Percentiles rank a stretch among this genome's conserved stretches.
Conservation (phyloP, 1,140 invertebrate genomes). For the Cryptotermes secundus region DNA sequence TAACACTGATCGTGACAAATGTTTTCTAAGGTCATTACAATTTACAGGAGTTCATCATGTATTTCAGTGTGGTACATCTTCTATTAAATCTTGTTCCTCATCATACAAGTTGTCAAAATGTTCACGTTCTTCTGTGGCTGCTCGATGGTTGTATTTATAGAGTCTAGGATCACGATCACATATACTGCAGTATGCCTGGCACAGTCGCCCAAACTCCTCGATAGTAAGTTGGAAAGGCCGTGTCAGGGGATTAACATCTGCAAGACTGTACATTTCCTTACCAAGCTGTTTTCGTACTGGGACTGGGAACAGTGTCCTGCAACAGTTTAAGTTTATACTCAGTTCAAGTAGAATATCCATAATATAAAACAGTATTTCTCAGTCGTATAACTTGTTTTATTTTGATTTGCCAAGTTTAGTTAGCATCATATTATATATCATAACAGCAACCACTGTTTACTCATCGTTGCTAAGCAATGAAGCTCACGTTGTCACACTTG, state of each 20-base stretch:
- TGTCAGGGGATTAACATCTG: conserved; percentile 69
- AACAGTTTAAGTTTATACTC: conserved; percentile 35
- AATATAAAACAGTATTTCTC: not conserved
- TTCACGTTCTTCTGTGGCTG: conserved; percentile 20
- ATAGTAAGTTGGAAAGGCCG: conserved; percentile 72
- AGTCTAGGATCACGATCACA: conserved; percentile 70
- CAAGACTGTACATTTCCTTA: conserved; percentile 65
- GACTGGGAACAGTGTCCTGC: conserved; percentile 75
- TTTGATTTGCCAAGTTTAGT: no score
- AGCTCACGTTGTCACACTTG: no score
- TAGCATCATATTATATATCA: no score
- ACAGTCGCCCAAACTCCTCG: conserved; percentile 75
- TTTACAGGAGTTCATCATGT: no score
- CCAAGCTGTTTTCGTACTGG: conserved; percentile 64
- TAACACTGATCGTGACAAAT: no score
- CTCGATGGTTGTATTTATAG: conserved; percentile 59
- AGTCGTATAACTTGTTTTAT: no score
- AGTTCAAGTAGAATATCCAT: not conserved
- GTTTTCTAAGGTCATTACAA: no score
- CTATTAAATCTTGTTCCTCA: not conserved
- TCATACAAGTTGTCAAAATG: conserved; percentile 26
- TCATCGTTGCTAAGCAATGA: no score
- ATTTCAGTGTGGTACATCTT: no score
- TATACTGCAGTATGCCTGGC: conserved; percentile 73
- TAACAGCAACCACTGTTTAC: no score